Evolutionary conservation across 1,140 invertebrate genomes (phyloP).

Genomic region (Zaprionus africanus): DNA sequence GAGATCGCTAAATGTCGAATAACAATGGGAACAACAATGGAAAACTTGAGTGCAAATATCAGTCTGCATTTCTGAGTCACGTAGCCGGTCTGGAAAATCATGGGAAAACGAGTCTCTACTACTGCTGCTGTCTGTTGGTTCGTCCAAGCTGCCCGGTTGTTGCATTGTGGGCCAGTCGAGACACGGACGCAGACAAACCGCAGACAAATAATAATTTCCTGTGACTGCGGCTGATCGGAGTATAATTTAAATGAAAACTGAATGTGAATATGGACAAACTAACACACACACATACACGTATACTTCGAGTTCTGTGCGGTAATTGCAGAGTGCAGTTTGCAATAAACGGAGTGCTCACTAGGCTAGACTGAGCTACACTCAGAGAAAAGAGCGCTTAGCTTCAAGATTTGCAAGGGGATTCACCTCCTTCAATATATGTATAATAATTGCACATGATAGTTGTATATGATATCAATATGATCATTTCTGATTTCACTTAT

Average conservation of each 20-base stretch:
- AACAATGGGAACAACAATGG: slow-evolving; percentile 24
- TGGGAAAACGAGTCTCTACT: slow-evolving; percentile 24
- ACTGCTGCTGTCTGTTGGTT: not conserved
- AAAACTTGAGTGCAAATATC: slow-evolving; percentile 15
- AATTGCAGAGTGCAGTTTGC: slow-evolving; percentile 34
- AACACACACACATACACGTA: not conserved
- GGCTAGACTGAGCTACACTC: slow-evolving; percentile 2
- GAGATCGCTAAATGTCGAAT: slow-evolving; percentile 8
- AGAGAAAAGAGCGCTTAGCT: not conserved
- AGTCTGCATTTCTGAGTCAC: slow-evolving; percentile 29
- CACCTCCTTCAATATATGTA: no score
- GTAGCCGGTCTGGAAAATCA: slow-evolving; percentile 19
- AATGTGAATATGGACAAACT: slow-evolving; percentile 30
- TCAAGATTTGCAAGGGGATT: not conserved
- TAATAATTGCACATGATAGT: no score
- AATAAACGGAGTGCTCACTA: slow-evolving; percentile 27
- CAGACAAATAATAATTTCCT: slow-evolving; percentile 75
- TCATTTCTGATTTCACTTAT: not conserved
- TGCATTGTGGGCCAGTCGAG: slow-evolving; percentile 31
- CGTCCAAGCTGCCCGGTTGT: slow-evolving; percentile 1
- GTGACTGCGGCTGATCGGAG: slow-evolving; percentile 25
- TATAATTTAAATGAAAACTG: slow-evolving; percentile 46
- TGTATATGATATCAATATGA: no score
- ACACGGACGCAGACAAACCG: slow-evolving; percentile 56
- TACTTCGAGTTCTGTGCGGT: slow-evolving; percentile 18